Conservation (phyloP, 2,888 invertebrate species). For the Dicyrtomina minuta region DNA sequence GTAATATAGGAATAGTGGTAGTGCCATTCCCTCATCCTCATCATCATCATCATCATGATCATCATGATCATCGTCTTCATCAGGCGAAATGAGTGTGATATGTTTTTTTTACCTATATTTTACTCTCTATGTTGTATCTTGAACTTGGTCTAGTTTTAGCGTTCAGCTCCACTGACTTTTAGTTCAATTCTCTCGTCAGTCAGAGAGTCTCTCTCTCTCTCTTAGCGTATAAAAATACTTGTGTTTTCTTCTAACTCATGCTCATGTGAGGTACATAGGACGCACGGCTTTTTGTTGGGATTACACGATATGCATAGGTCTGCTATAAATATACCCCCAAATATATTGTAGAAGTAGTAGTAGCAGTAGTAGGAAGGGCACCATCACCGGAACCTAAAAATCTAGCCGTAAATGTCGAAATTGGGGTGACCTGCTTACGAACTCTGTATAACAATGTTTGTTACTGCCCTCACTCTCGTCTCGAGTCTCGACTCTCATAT, state of each 20-base stretch:
- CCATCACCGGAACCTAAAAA: constrained; percentile 35
- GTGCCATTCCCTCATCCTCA: constrained; percentile 29
- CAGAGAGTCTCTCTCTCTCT: constrained; percentile 6
- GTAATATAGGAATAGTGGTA: constrained; percentile 27
- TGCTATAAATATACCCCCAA: too few species aligned
- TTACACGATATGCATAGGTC: too few species aligned
- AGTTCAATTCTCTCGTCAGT: constrained; percentile 5
- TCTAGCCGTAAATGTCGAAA: constrained; percentile 36
- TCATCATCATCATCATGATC: too few species aligned
- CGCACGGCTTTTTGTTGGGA: too few species aligned
- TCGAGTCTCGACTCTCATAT: background rate
- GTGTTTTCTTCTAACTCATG: background rate
- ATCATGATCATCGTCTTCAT: constrained; percentile 30
- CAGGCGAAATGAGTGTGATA: constrained; percentile 21
- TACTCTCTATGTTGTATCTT: constrained; percentile 24
- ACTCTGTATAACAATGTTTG: background rate
- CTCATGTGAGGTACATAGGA: too few species aligned
- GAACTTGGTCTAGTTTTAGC: constrained; percentile 43
- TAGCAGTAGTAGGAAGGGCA: constrained; percentile 33
- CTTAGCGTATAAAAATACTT: background rate
- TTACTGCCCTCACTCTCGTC: background rate
- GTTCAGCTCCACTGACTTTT: constrained; percentile 40
- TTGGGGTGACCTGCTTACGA: constrained; percentile 51
- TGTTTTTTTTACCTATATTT: constrained; percentile 13
- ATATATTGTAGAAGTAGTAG: too few species aligned